These are phyloP conservation scores for Toxotes lorentzi DNA, from an alignment of 2,797 vertebrate genomes.

Conservation along the genomic window DNA sequence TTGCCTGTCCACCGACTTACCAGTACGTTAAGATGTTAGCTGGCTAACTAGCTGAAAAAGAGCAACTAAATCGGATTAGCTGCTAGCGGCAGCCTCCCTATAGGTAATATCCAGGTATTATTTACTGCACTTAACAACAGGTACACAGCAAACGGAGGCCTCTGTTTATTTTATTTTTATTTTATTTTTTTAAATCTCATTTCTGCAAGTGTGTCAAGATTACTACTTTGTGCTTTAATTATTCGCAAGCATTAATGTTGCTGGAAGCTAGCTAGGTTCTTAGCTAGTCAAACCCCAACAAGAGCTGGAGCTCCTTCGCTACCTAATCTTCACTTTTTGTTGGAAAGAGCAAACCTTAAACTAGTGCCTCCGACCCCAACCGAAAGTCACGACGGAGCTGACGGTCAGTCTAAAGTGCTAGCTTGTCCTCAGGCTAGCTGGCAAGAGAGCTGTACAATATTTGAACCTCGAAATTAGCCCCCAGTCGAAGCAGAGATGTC, in stretches of 20 bases:
- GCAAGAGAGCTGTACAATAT: conserved; percentile 40
- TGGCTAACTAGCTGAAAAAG: conserved; percentile 79
- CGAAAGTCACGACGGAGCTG: conserved; percentile 38
- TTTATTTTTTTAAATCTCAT: not conserved
- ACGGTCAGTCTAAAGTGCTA: conserved; percentile 47
- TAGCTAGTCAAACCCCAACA: conserved; percentile 11
- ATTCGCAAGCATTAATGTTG: conserved; percentile 42
- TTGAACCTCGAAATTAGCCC: conserved; percentile 27
- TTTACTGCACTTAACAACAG: conserved; percentile 18
- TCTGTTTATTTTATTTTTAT: not conserved
- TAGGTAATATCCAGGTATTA: conserved; percentile 39
- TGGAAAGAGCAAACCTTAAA: not conserved
- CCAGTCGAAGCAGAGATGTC: conserved; percentile 80
- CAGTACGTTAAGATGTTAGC: conserved; percentile 67
- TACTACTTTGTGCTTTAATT: conserved; percentile 16
- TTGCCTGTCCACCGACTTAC: conserved; percentile 32
- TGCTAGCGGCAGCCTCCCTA: conserved; percentile 48
- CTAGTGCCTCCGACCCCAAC: conserved; percentile 12
- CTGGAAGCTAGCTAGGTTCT: conserved; percentile 37
- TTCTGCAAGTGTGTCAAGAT: conserved; percentile 6
- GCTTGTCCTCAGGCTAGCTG: conserved; percentile 58
- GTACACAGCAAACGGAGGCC: not conserved
- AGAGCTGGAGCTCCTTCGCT: conserved; percentile 25
- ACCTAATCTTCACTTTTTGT: conserved; percentile 19
- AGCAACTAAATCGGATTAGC: conserved; percentile 82